Base-by-base conservation (phyloP, 35 echinoderm and acorn worm species). In the Apostichopus californicus region DNA sequence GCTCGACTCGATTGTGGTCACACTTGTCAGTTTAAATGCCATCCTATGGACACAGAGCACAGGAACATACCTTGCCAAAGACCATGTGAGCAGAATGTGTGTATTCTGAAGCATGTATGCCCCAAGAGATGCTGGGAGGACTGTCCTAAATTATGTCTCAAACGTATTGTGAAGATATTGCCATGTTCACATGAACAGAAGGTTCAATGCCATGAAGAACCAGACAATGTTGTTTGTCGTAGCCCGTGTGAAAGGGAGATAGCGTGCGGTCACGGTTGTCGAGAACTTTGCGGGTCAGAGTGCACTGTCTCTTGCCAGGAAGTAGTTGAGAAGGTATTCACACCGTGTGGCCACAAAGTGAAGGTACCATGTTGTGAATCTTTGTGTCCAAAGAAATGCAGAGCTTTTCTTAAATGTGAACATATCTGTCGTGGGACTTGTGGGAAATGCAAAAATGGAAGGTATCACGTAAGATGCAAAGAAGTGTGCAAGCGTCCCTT, bases 1-100 rank as follows among this genome's bases (percentile, higher is more conserved):
- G 85, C 86, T 86, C 93, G 96, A 7, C 64, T 97, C 17, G 82
- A 90, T 5, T 97, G 96, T 90, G 96, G 96, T 11, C 96, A 97
- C 75, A 72, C 64, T 3, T 97, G 96, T 88, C 91, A 90, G 23
- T 82, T 64, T 54, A 73, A 80, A 8, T 97, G 96, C 63, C 96
- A 97, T 52, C 84, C 90, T 1, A 7, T 80, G 17, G 93, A 97
- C 63, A 15, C 11, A 17, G 75, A 87, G n/a, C 90, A 91, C 17
- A 72, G 34, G 11, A 55, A 65, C 5, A 56, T 78, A 12, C 71
- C 21, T 23, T 92, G 91, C 70, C 70, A 52, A 28, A 81, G 65
- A 54, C 78, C 78, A 26, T 92, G 91, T 84, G 57, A 84, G 18
- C 26, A 84, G 60, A 66, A 20, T 21, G 10, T 83, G 2, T 89